Conservation (phyloP, 2,888 invertebrate genomes). For the Drosophila imparisetae region DNA sequence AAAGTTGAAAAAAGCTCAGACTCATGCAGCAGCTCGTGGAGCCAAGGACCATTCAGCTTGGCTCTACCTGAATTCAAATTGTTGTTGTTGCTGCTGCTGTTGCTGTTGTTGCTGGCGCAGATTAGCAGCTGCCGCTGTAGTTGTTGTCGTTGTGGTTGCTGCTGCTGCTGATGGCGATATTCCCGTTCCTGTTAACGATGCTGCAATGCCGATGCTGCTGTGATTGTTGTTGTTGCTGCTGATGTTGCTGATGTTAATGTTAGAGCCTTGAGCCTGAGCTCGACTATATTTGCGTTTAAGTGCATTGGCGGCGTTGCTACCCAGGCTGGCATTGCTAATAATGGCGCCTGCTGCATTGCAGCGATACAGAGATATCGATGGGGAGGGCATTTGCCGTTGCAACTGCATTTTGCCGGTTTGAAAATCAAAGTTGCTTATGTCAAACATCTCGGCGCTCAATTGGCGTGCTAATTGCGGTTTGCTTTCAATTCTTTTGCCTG, state of each 20-base stretch:
- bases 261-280: slow-evolving; percentile 36
- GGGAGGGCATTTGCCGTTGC: slow-evolving; percentile 83
- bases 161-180: slow-evolving; percentile 30
- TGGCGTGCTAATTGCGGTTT: slow-evolving; percentile 92
- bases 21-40: slow-evolving; percentile 69
- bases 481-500: slow-evolving; percentile 92
- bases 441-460: slow-evolving; percentile 90
- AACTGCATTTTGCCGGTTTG: slow-evolving; percentile 91
- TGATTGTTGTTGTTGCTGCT: slow-evolving; percentile 20
- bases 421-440: slow-evolving; percentile 93
- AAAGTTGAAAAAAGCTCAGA: slow-evolving; percentile 35
- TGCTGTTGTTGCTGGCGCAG: slow-evolving; percentile 67
- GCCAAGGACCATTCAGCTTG: slow-evolving; percentile 62
- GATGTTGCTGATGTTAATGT: slow-evolving; percentile 24
- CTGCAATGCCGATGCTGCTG: slow-evolving; percentile 85
- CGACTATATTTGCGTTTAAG: slow-evolving; percentile 71
- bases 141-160: slow-evolving; percentile 50
- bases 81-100: slow-evolving; percentile 70
- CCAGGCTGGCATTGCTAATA: slow-evolving; percentile 41
- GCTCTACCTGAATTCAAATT: slow-evolving; percentile 84
- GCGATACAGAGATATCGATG: slow-evolving; percentile 82
- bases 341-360: slow-evolving; percentile 83
- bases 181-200: slow-evolving; percentile 33
- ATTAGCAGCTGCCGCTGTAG: slow-evolving; percentile 44
- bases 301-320: slow-evolving; percentile 51